Percentiles rank a stretch among this genome's conserved stretches.
Evolutionary conservation across 2,888 invertebrate species (phyloP).

Genomic region (Pardosa pseudoannulata): DNA sequence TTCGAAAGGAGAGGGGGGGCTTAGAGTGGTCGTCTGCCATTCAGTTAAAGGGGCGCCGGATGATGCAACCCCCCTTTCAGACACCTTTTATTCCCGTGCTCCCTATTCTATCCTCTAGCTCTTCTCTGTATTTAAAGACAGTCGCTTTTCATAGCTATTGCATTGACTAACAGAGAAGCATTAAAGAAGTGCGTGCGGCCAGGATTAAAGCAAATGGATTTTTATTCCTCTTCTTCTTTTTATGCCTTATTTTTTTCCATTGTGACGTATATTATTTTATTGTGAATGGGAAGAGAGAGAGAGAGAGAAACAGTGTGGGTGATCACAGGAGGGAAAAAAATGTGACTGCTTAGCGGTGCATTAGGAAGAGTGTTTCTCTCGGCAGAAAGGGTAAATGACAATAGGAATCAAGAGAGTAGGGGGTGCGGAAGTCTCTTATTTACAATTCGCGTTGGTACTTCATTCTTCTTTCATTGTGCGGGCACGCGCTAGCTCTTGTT

Average conservation of each 20-base stretch:
- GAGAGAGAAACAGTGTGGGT: not conserved
- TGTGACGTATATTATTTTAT: constrained; percentile 60
- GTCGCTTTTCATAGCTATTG: constrained; percentile 59
- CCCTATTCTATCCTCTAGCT: constrained; percentile 23
- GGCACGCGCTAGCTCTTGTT: constrained; percentile 21
- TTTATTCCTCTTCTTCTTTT: constrained; percentile 58
- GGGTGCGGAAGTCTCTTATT: constrained; percentile 44
- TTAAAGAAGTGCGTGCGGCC: constrained; percentile 37
- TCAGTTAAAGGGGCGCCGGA: constrained; percentile 42
- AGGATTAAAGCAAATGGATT: constrained; percentile 71
- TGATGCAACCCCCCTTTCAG: constrained; percentile 34
- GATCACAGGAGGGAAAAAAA: constrained; percentile 22
- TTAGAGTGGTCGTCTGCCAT: constrained; percentile 71
- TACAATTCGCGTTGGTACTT: constrained; percentile 47
- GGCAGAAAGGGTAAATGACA: constrained; percentile 37
- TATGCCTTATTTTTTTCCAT: constrained; percentile 13
- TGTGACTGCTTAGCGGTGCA: constrained; percentile 66
- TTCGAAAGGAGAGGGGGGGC: constrained; percentile 32
- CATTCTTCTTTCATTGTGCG: constrained; percentile 35
- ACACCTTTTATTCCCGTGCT: constrained; percentile 53
- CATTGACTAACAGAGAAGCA: constrained; percentile 66
- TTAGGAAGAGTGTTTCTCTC: constrained; percentile 64
- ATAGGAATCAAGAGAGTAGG: constrained; percentile 27
- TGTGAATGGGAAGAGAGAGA: constrained; percentile 21
- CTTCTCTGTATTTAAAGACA: constrained; percentile 48